Evolutionary conservation across 2,888 invertebrate species (phyloP), one percentile per base, ranked within the genome.

Genomic region (Phorcus lineatus): DNA sequence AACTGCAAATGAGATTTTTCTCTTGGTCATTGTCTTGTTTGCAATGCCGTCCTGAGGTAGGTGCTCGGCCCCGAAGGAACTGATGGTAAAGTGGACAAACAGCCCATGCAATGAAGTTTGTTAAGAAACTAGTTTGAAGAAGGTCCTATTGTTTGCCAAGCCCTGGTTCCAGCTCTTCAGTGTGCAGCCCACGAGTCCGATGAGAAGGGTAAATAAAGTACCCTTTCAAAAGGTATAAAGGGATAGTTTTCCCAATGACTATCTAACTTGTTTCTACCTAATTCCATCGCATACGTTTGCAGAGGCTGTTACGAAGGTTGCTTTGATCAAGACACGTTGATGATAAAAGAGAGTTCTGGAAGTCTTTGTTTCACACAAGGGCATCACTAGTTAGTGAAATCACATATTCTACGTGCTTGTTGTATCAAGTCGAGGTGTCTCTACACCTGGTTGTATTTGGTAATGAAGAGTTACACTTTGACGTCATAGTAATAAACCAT

Each of bases 141-240:
- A 24, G 62, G 28, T 28, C 62, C 28, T 28, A 11, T 9, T 62
- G 17, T 62, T 62, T 62, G 62, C n/a, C 62, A 24, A 62, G 28
- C 16, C 16, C 62, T 62, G 28, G 28, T 7, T 24, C 28, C 24
- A 62, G 28, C 62, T 62, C 62, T 24, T 62, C 62, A 62, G 62
- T 62, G 62, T 62, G 62, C 62, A 62, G n/a, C 7, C 62, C 62
- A 62, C 62, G 62, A 62, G 62, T n/a, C 28, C 62, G 17, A 62
- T 62, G 24, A 62, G 62, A 62, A 62, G 28, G 62, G 24, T 28
- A 62, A 62, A 62, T 28, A 62, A 62, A 62, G 62, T 62, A 62
- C 62, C 62, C 62, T 62, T 62, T 62, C 62, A 62, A 24, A 19
- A 24, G 28, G 62, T 24, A 62, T 62, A 62, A 62, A 62, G 62